Evolutionary conservation across 2,113 vertebrate genomes (phyloP).

Genomic region (Psammodynastes pulverulentus): DNA sequence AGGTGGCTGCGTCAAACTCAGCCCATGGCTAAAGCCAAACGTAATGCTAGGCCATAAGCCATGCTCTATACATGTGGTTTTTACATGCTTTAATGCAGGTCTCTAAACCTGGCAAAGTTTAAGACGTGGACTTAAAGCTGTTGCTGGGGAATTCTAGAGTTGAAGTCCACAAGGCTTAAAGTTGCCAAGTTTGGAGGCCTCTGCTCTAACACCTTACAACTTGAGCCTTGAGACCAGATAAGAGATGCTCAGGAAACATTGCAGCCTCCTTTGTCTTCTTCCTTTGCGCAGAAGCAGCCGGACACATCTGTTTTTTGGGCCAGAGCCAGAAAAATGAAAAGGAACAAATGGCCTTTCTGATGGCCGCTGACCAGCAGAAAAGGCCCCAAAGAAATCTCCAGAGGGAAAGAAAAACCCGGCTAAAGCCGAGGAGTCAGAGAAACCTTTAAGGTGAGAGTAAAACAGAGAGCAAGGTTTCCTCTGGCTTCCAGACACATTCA

Average conservation of each 20-base stretch:
- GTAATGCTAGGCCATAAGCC: not conserved
- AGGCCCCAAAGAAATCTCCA: not conserved
- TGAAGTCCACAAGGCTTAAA: too few relatives aligned
- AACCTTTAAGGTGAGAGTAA: not conserved
- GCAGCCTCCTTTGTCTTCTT: too few relatives aligned
- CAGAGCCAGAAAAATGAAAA: not conserved
- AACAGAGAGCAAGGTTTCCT: too few relatives aligned
- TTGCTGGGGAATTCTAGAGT: not conserved
- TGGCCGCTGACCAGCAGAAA: not conserved
- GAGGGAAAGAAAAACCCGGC: not conserved
- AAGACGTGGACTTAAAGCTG: not conserved
- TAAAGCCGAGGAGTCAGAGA: not conserved
- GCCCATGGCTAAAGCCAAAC: not conserved
- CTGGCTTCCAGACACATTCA: not conserved
- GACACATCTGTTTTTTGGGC: not conserved
- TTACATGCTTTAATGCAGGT: not conserved
- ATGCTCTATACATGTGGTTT: not conserved
- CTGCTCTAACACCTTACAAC: not conserved
- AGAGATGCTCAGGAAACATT: not conserved
- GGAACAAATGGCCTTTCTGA: not conserved
- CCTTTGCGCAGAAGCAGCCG: not conserved
- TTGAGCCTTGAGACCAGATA: not conserved
- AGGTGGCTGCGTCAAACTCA: not conserved
- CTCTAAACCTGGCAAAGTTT: not conserved
- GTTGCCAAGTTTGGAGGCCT: too few relatives aligned